These are phyloP conservation scores for Oenanthe oenanthe DNA, from an alignment of 2,113 vertebrate genomes.

Conservation along the genomic window DNA sequence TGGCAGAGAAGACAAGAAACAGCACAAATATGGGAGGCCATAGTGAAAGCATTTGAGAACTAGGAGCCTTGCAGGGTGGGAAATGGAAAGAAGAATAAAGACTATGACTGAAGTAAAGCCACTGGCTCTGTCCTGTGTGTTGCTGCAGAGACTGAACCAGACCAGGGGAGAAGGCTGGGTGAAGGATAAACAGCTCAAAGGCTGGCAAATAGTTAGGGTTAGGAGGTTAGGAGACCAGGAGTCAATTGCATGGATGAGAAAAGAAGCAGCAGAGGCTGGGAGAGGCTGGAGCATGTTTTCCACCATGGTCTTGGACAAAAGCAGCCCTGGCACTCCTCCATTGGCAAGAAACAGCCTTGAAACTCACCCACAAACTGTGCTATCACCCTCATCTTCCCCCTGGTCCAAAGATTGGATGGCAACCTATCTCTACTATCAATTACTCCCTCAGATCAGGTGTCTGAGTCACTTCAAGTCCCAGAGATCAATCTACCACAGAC, in stretches of 20 bases:
- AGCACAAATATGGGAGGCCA: neutral
- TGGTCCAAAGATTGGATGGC: constrained; percentile 6
- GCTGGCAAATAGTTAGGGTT: neutral
- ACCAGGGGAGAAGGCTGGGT: neutral
- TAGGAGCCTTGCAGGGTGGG: neutral
- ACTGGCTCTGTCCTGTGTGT: neutral
- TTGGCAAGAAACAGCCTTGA: neutral
- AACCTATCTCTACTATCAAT: neutral
- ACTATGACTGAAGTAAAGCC: neutral
- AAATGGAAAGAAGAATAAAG: neutral
- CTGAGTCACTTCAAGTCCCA: neutral
- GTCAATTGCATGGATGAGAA: neutral
- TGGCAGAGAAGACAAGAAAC: neutral
- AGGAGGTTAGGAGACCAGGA: neutral
- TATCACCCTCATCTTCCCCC: neutral
- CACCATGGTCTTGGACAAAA: neutral
- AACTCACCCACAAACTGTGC: neutral
- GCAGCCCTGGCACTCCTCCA: neutral
- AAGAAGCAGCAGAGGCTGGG: neutral
- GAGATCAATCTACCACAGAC: neutral
- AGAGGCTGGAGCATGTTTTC: neutral
- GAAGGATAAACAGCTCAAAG: neutral
- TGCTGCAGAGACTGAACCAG: neutral
- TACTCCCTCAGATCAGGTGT: constrained; percentile 18
- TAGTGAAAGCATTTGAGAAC: neutral